Conservation (phyloP, 2,888 invertebrate species). For the Catotricha subobsoleta region DNA sequence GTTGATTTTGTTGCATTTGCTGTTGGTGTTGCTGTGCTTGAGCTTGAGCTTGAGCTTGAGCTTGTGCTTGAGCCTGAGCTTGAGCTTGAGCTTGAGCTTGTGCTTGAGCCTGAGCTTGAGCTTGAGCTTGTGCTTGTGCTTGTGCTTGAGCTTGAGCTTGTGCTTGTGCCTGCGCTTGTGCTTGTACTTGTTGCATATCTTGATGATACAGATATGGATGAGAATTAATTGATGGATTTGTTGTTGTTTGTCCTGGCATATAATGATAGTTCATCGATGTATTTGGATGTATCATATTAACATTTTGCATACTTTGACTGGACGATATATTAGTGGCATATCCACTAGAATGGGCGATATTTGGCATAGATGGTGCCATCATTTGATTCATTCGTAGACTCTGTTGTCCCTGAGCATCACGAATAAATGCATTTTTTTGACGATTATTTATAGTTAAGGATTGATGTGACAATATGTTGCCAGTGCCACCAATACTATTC, state of each 20-base stretch:
- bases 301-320: constrained; percentile 31
- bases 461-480: constrained; percentile 11
- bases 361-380: constrained; percentile 31
- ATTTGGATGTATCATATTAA: constrained; percentile 18
- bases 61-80: constrained; percentile 15
- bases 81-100: no score
- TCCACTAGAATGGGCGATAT: constrained; percentile 21
- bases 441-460: constrained; percentile 3
- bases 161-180: constrained; percentile 13
- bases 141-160: no score
- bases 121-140: no score
- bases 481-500: constrained; percentile 10
- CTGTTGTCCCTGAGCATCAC: constrained; percentile 19
- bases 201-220: constrained; percentile 18
- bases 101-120: no score
- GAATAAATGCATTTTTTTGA: constrained; percentile 14
- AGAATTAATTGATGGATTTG: constrained; percentile 15
- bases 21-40: constrained; percentile 19
- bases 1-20: constrained; percentile 16
- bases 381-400: constrained; percentile 27
- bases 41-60: constrained; percentile 13
- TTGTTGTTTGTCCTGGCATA: constrained; percentile 9
- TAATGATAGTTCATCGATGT: constrained; percentile 1
- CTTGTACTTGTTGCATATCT: constrained; percentile 15
- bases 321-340: constrained; percentile 20